Evolutionary conservation across 2,888 invertebrate species (phyloP).

Genomic region (Adelphocoris suturalis): DNA sequence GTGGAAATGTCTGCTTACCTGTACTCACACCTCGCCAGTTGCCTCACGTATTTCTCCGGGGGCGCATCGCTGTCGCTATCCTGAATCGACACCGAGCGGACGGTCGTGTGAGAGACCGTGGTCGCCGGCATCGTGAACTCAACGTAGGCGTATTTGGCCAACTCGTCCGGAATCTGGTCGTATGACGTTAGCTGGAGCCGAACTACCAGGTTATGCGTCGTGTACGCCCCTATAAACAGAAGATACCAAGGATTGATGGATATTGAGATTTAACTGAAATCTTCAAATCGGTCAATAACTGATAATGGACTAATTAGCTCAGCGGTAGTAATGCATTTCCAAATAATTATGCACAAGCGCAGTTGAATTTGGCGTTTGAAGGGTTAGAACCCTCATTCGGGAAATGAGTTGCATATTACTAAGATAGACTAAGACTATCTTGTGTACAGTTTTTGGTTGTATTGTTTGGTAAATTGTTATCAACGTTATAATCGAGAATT

Average conservation of each 20-base stretch:
- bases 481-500: no score
- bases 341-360: no score
- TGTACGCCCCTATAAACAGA: constrained; percentile 90
- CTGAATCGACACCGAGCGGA: constrained; percentile 94
- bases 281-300: not conserved
- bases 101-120: constrained; percentile 90
- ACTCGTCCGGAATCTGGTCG: constrained; percentile 96
- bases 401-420: no score
- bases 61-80: constrained; percentile 92
- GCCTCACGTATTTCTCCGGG: constrained; percentile 98
- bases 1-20: constrained; percentile 81
- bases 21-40: constrained; percentile 97
- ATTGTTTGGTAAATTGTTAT: no score
- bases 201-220: constrained; percentile 96
- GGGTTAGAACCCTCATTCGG: no score
- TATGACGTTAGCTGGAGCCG: constrained; percentile 97
- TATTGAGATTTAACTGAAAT: not conserved
- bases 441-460: no score
- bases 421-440: no score
- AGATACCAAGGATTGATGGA: not conserved
- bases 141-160: constrained; percentile 92
- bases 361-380: no score
- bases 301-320: no score
- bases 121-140: constrained; percentile 99
- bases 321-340: no score